These are phyloP conservation scores for Amphimedon queenslandica DNA, from an alignment of 37 sponge, comb jelly and placozoan genomes.

Conservation along the genomic window DNA sequence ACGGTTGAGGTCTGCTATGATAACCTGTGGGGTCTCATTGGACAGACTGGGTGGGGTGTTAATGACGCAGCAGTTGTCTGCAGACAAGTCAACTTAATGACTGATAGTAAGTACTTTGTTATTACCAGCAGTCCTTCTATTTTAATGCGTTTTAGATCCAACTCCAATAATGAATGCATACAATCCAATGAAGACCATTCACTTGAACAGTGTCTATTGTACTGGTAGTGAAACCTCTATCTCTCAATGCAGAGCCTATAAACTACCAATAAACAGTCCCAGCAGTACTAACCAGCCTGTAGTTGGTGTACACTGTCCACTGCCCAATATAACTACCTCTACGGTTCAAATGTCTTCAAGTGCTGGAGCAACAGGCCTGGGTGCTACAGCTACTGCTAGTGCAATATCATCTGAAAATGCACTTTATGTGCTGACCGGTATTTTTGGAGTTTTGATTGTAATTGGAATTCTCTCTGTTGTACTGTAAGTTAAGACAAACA, in stretches of 20 bases:
- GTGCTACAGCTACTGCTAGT: not conserved
- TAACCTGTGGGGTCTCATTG: not conserved
- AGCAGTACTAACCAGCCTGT: not conserved
- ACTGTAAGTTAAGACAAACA: not conserved
- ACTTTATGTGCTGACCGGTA: not conserved
- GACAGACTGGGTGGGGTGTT: not conserved
- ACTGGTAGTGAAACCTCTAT: not conserved
- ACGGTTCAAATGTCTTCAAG: not conserved
- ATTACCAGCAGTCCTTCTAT: too few species aligned
- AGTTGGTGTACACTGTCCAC: not conserved
- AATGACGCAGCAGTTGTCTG: not conserved
- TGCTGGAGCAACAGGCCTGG: too few species aligned
- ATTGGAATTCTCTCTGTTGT: not conserved
- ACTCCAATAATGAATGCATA: not conserved
- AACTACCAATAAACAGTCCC: not conserved
- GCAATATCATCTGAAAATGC: not conserved
- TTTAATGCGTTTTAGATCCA: not conserved
- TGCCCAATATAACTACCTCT: not conserved
- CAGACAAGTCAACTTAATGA: not conserved
- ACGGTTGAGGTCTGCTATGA: not conserved
- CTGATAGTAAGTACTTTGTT: not conserved
- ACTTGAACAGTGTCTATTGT: not conserved
- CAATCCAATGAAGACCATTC: not conserved
- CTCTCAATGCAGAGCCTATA: not conserved
- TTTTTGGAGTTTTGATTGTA: not conserved